phyloP scores from a whole-genome alignment of 1,140 invertebrate genomes.

The Zaprionus kolodkinae region DNA sequence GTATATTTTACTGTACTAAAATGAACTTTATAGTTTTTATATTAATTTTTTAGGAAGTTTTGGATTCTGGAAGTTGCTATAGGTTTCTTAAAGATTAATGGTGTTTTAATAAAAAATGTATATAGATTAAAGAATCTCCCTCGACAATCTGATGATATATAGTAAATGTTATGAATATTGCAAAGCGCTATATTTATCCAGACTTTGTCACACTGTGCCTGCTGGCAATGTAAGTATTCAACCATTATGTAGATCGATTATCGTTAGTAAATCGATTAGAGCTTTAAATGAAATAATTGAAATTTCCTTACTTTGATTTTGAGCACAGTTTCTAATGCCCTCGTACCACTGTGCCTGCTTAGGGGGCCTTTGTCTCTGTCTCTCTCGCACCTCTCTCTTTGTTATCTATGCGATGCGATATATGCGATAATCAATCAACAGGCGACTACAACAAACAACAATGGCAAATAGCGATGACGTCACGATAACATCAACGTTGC shows the following conservation, averaged over 20 bases:
- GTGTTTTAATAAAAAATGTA: too few relatives aligned
- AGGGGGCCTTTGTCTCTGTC: background rate
- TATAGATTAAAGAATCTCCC: too few relatives aligned
- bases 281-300: background rate
- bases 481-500: constrained; percentile 12
- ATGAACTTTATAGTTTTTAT: too few relatives aligned
- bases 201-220: too few relatives aligned
- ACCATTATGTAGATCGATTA: background rate
- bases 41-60: too few relatives aligned
- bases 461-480: constrained; percentile 29
- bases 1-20: too few relatives aligned
- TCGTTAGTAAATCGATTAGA: background rate
- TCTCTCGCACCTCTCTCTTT: background rate
- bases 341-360: constrained; percentile 30
- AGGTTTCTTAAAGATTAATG: too few relatives aligned
- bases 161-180: too few relatives aligned
- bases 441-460: constrained; percentile 35
- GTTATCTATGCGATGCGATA: constrained; percentile 43
- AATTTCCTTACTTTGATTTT: background rate
- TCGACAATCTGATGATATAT: too few relatives aligned
- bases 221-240: too few relatives aligned
- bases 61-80: too few relatives aligned
- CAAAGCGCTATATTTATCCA: too few relatives aligned
- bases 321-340: background rate
- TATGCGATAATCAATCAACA: constrained; percentile 68